Evolutionary conservation across 2,797 vertebrate genomes (phyloP).

Genomic region (Sebastiscus albofasciatus): DNA sequence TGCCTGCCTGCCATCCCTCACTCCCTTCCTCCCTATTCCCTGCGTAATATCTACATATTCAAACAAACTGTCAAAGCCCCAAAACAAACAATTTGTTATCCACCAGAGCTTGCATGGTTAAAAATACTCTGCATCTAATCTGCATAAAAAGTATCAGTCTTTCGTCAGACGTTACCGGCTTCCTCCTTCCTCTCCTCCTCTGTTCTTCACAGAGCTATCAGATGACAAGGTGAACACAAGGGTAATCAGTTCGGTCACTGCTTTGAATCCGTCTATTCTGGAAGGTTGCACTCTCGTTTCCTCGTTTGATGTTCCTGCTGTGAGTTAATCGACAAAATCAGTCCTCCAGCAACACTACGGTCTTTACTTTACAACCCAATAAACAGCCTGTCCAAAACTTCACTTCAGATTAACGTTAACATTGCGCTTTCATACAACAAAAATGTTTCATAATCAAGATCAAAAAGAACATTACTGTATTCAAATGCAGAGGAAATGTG

Average conservation of each 20-base stretch:
- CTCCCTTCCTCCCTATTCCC: constrained; percentile 35
- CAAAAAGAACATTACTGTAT: constrained; percentile 39
- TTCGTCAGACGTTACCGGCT: constrained; percentile 37
- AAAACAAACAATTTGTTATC: constrained; percentile 78
- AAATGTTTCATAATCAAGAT: constrained; percentile 48
- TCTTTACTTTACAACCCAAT: constrained; percentile 25
- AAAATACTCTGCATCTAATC: constrained; percentile 75
- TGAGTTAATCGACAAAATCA: constrained; percentile 57
- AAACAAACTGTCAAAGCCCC: constrained; percentile 76
- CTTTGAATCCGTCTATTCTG: constrained; percentile 60
- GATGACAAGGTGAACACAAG: constrained; percentile 78
- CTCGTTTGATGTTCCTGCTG: constrained; percentile 48
- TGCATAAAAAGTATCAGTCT: constrained; percentile 70
- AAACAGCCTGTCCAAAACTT: constrained; percentile 55
- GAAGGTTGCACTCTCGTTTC: constrained; percentile 43
- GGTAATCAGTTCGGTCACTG: constrained; percentile 69
- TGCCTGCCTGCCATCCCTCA: constrained; percentile 31
- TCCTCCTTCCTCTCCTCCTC: constrained; percentile 19
- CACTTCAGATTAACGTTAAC: constrained; percentile 55
- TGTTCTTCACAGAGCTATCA: constrained; percentile 54
- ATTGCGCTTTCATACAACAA: constrained; percentile 6
- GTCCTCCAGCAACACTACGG: constrained; percentile 25
- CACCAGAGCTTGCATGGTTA: constrained; percentile 72
- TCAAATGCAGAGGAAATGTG: constrained; percentile 33
- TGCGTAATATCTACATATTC: constrained; percentile 77